Evolutionary conservation across 2,113 vertebrate species (phyloP).

Genomic region (Rana temporaria): DNA sequence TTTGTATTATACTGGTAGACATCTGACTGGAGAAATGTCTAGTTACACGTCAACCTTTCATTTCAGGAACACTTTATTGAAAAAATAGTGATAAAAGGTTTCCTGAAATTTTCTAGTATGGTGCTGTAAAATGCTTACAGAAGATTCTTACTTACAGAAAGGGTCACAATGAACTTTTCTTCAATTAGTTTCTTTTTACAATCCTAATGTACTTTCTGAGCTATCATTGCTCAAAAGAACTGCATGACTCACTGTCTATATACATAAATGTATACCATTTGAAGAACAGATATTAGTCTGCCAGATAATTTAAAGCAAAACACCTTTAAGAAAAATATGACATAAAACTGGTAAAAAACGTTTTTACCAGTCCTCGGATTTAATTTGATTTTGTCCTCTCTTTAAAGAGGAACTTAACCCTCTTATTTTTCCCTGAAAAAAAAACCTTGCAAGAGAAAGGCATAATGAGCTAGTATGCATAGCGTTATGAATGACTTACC

Average conservation of each 20-base stretch:
- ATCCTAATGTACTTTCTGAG: background rate
- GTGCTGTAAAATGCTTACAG: background rate
- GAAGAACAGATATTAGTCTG: background rate
- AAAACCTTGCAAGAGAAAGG: no score
- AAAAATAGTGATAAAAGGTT: background rate
- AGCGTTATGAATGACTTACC: no score
- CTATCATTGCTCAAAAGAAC: background rate
- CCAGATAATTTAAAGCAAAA: background rate
- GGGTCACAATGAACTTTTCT: background rate
- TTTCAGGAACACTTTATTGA: background rate
- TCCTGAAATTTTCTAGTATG: background rate
- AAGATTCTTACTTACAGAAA: background rate
- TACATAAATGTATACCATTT: background rate
- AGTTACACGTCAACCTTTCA: background rate
- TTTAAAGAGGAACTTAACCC: no score
- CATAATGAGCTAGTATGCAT: no score
- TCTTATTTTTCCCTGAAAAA: no score
- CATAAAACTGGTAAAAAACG: no score
- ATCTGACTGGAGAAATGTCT: background rate
- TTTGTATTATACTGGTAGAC: background rate
- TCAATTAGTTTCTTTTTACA: background rate
- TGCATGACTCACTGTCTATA: background rate
- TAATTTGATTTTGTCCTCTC: no score
- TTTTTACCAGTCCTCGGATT: no score
- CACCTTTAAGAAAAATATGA: no score